Percentiles rank a stretch among this genome's conserved stretches.
These are phyloP conservation scores for Syngnathoides biaculeatus DNA, from an alignment of 2,113 vertebrate genomes.

Conservation along the genomic window DNA sequence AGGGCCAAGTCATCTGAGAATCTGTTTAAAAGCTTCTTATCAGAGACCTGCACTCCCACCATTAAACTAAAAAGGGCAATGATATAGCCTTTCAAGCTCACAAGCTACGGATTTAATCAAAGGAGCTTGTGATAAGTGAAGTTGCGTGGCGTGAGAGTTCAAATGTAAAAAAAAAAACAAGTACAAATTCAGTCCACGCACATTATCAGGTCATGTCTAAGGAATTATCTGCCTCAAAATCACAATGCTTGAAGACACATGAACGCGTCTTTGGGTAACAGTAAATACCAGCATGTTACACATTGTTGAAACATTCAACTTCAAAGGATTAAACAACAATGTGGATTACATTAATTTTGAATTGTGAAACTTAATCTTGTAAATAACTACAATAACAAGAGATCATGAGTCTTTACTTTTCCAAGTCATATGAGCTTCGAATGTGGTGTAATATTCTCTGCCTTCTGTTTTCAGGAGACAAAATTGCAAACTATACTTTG, in stretches of 20 bases:
- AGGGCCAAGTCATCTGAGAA: slow-evolving; percentile 59
- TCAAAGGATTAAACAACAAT: slow-evolving; percentile 7
- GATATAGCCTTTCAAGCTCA: slow-evolving; percentile 63
- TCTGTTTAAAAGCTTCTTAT: slow-evolving; percentile 68
- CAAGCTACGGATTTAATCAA: slow-evolving; percentile 61
- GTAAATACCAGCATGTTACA: not conserved
- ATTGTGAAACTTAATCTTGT: slow-evolving; percentile 6
- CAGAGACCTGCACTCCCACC: slow-evolving; percentile 55
- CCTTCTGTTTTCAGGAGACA: not conserved
- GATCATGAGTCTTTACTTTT: slow-evolving; percentile 8
- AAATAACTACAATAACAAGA: slow-evolving; percentile 11
- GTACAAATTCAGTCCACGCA: not conserved
- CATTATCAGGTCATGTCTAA: not conserved
- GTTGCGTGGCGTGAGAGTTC: slow-evolving; percentile 19
- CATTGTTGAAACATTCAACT: not conserved
- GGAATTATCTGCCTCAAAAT: not conserved
- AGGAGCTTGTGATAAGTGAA: slow-evolving; percentile 37
- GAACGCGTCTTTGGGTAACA: not conserved
- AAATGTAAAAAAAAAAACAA: slow-evolving; percentile 14
- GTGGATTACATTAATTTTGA: slow-evolving; percentile 3
- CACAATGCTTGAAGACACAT: not conserved
- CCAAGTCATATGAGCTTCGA: slow-evolving; percentile 1
- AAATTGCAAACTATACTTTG: not conserved
- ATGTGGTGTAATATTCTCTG: not conserved
- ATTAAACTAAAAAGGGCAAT: slow-evolving; percentile 48